Percentiles rank a stretch among this genome's conserved stretches.
These are phyloP conservation scores for Phymorhynchus buccinoides DNA, from an alignment of 1,140 invertebrate species.

Conservation along the genomic window DNA sequence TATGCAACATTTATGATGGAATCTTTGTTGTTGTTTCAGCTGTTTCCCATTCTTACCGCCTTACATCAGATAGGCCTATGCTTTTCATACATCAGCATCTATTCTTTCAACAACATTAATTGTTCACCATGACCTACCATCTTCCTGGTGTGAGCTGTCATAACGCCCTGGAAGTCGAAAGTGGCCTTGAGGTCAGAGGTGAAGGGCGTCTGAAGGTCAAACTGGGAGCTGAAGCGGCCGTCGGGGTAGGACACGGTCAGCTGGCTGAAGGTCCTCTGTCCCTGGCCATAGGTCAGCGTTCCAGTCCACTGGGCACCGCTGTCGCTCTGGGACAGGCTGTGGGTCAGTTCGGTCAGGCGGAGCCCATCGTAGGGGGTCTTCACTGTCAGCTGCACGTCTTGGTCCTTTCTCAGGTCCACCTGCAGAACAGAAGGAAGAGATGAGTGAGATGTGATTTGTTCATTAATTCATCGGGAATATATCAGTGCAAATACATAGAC, in stretches of 20 bases:
- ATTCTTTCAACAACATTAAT: too few species aligned
- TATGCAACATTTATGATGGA: too few species aligned
- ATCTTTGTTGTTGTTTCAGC: too few species aligned
- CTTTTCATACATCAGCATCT: too few species aligned
- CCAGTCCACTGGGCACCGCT: constrained; percentile 23
- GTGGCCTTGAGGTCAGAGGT: constrained; percentile 21
- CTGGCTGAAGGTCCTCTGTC: constrained; percentile 12
- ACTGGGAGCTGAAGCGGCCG: constrained; percentile 1
- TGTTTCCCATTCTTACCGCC: too few species aligned
- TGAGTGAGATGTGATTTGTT: not conserved
- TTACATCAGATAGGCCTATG: too few species aligned
- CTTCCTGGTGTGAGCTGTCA: not conserved
- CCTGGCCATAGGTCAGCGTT: not conserved
- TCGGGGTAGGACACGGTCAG: not conserved
- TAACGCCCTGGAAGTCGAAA: not conserved
- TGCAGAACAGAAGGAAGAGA: not conserved
- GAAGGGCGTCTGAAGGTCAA: constrained; percentile 23
- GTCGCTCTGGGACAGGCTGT: constrained; percentile 18
- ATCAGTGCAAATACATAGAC: too few species aligned
- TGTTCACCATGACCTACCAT: too few species aligned
- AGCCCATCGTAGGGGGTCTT: constrained; percentile 11
- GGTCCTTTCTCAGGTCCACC: constrained; percentile 6
- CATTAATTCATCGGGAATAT: too few species aligned
- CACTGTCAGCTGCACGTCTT: constrained; percentile 14
- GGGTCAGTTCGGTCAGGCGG: constrained; percentile 21